These are phyloP conservation scores for Nothocercus julius DNA, from an alignment of 2,113 vertebrate species.

Conservation along the genomic window DNA sequence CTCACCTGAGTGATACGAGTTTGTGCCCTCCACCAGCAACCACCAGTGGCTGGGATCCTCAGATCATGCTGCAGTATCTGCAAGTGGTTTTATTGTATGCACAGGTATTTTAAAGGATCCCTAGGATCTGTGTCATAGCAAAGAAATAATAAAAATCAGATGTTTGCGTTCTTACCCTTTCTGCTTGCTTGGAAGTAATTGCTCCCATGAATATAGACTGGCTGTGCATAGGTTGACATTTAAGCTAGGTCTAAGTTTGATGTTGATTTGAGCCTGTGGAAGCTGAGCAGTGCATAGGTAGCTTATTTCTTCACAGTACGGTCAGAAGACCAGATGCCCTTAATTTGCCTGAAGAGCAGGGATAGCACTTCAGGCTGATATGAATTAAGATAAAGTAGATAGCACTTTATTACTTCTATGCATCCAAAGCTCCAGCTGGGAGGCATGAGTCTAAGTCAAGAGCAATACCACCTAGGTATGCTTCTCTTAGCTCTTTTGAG, in stretches of 20 bases:
- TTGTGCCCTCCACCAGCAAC: neutral
- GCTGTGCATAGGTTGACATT: neutral
- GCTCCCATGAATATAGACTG: neutral
- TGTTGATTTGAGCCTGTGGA: neutral
- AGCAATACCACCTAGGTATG: accelerated
- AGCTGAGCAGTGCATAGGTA: neutral
- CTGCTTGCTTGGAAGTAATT: neutral
- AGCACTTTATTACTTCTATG: neutral
- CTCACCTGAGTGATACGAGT: neutral
- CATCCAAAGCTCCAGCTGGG: neutral
- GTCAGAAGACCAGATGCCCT: neutral
- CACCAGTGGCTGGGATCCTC: neutral
- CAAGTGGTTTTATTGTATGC: neutral
- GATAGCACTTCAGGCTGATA: neutral
- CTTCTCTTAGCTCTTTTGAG: neutral
- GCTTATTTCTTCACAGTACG: neutral
- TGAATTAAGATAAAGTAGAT: neutral
- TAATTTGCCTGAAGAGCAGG: neutral
- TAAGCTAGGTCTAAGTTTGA: neutral
- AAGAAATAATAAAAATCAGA: neutral
- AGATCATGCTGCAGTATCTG: neutral
- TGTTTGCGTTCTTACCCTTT: neutral
- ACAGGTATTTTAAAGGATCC: neutral
- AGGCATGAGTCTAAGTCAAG: neutral
- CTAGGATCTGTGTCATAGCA: neutral